A percentile compares a stretch with the other conserved stretches of the same genome.
Conservation (phyloP, 2,888 invertebrate species). For the Cheilosia impressa region DNA sequence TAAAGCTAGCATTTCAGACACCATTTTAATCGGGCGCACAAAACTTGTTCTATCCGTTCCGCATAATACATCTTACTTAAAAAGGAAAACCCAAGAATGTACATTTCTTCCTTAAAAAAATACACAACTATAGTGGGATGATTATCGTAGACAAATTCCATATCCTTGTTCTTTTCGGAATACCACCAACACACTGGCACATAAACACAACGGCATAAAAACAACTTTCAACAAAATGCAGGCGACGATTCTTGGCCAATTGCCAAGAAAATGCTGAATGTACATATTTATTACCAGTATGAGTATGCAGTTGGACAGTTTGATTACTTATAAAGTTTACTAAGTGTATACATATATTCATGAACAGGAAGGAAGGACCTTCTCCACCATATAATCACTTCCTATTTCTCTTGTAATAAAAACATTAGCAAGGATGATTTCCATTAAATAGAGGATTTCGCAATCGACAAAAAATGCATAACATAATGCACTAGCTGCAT, state of each 20-base stretch:
- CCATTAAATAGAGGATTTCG: background rate
- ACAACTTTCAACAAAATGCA: background rate
- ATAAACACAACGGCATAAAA: background rate
- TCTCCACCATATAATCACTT: slow-evolving; percentile 19
- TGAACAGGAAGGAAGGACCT: slow-evolving; percentile 26
- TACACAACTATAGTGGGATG: slow-evolving; percentile 16
- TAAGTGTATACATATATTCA: slow-evolving; percentile 28
- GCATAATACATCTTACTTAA: too few relatives aligned
- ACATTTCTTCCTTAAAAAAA: background rate
- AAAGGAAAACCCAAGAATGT: slow-evolving; percentile 1
- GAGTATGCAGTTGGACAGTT: slow-evolving; percentile 37
- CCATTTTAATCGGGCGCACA: too few relatives aligned
- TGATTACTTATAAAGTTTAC: slow-evolving; percentile 30
- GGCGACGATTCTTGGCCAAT: slow-evolving; percentile 34
- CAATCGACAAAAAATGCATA: slow-evolving; percentile 2
- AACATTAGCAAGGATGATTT: slow-evolving; percentile 15
- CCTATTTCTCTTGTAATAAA: slow-evolving; percentile 16
- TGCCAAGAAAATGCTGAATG: slow-evolving; percentile 45
- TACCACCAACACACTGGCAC: background rate
- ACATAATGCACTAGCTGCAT: background rate
- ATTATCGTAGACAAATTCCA: background rate
- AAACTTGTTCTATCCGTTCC: too few relatives aligned
- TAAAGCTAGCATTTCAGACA: too few relatives aligned
- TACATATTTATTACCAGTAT: slow-evolving; percentile 16
- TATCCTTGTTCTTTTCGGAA: background rate